Conservation (phyloP, 2,113 vertebrate genomes). For the Noturus placidus region DNA sequence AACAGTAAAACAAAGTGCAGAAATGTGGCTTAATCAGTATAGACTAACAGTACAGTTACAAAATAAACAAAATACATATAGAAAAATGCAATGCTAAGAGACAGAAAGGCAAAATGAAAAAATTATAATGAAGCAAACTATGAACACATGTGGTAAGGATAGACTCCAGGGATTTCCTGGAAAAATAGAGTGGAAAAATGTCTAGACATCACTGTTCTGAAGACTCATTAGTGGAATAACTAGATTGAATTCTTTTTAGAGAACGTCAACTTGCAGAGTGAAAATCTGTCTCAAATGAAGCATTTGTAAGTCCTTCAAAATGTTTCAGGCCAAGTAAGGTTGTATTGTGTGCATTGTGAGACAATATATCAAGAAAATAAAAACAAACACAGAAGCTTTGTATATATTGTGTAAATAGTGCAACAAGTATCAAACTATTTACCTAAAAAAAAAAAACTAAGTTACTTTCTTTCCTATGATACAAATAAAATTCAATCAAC, state of each 20-base stretch:
- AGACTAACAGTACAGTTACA: not conserved
- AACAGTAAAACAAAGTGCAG: conserved; percentile 18
- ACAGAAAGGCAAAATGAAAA: not conserved
- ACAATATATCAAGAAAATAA: not conserved
- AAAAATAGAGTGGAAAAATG: conserved; percentile 24
- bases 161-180: conserved; percentile 8
- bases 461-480: not conserved
- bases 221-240: not conserved
- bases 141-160: conserved; percentile 10
- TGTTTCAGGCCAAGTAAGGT: not conserved
- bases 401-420: not conserved
- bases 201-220: not conserved
- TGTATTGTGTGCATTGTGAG: not conserved
- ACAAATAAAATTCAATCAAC: not conserved
- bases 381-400: not conserved
- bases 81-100: not conserved
- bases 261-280: not conserved
- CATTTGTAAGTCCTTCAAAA: not conserved
- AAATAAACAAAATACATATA: not conserved
- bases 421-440: not conserved
- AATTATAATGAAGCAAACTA: not conserved
- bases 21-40: not conserved
- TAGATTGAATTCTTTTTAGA: not conserved
- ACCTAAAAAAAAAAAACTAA: not conserved
- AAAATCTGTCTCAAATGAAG: not conserved